Base-by-base conservation (phyloP, 2,113 vertebrate species). In the Python bivittatus region DNA sequence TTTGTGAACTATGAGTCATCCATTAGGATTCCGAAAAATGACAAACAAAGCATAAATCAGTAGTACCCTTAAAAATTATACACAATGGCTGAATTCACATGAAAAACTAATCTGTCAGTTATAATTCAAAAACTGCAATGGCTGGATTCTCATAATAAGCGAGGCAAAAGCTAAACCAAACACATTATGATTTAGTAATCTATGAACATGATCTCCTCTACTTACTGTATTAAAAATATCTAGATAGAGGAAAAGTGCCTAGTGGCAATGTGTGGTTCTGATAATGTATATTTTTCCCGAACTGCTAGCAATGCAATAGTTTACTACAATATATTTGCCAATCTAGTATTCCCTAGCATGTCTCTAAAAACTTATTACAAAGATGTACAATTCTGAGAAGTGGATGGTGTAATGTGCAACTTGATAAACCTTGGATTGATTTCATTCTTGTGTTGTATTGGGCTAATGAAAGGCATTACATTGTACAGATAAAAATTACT, bases 341-440 rank as follows among this genome's bases (percentile, higher is more conserved):
- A 94, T 94, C 68, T 44, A 84, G 89, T 6, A 88, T 90, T 94
- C 93, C 94, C 2, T 0, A 92, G 92, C 22, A 58, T 33, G 12
- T 44, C 58, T 61, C n/a, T 58, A 88, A 42, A 91, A 88, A 22
- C 11, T 86, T 88, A 33, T 93, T 92, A 94, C 0, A 0, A 90
- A 91, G 94, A 93, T 88, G 88, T 93, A 95, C 94, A 95, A 88
- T 95, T 94, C 92, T 92, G 92, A 96, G 96, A 95, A 93, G 90
- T 1, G 91, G 93, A 94, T 94, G 93, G 93, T 92, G 86, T 52
- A 42, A 38, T 56, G 93, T 92, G n/a, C 15, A 44, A 17, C n/a
- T 17, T 33, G 52, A 38, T 44, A 15, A 88, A 27, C 11, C 17
- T 8, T 48, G 23, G 11, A n/a, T 64, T 0, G 15, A 54, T 93